Conservation (phyloP, 1,140 invertebrate species). For the Dendroctonus valens region DNA sequence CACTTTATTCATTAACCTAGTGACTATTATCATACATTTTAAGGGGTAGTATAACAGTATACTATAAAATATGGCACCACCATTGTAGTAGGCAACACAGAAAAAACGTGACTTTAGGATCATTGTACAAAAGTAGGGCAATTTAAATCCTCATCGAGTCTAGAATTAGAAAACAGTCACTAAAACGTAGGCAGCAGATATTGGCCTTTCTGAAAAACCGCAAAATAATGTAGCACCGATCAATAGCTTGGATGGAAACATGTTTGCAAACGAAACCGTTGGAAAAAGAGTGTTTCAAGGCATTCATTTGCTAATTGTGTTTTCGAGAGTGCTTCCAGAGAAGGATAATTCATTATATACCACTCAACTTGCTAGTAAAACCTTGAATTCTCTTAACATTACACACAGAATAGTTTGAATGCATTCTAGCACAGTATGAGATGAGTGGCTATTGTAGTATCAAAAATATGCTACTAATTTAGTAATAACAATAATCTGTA, state of each 20-base stretch:
- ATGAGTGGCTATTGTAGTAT: no score
- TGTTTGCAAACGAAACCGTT: neutral
- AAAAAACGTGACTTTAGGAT: neutral
- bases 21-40: slow-evolving; percentile 17
- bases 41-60: slow-evolving; percentile 26
- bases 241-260: neutral
- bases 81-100: slow-evolving; percentile 21
- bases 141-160: neutral
- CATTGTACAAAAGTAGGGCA: neutral
- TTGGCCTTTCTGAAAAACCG: neutral
- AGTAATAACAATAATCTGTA: no score
- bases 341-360: no score
- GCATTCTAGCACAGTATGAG: no score
- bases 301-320: neutral
- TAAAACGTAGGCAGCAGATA: neutral
- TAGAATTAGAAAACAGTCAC: neutral
- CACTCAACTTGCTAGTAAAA: no score
- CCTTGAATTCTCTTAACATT: no score
- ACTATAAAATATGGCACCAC: slow-evolving; percentile 30
- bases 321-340: no score
- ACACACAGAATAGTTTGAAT: no score
- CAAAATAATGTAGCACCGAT: neutral
- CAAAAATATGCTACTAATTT: no score
- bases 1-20: slow-evolving; percentile 26
- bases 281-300: neutral